Percentiles rank a stretch among this genome's conserved stretches.
These are phyloP conservation scores for Aphidius gifuensis DNA, from an alignment of 1,140 invertebrate species.

Conservation along the genomic window DNA sequence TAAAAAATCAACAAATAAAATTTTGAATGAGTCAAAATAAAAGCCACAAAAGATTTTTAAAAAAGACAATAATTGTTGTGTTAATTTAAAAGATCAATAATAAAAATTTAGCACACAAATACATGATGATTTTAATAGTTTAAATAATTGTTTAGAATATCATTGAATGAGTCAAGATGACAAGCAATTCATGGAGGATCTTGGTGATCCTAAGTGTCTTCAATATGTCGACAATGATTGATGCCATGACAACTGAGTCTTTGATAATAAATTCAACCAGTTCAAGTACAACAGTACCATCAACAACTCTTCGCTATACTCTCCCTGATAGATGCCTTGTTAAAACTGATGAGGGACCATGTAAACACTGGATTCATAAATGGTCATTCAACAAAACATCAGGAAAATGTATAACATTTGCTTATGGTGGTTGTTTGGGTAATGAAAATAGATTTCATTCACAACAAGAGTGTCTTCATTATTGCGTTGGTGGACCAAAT, in stretches of 20 bases:
- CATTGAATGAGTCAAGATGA: slow-evolving; percentile 48
- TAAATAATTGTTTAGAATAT: slow-evolving; percentile 17
- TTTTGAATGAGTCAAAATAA: too few species aligned
- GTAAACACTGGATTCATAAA: slow-evolving; percentile 66
- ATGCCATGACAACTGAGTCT: slow-evolving; percentile 35
- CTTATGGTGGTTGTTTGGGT: slow-evolving; percentile 75
- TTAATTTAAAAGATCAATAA: neutral
- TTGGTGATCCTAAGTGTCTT: slow-evolving; percentile 40
- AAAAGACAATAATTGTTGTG: neutral
- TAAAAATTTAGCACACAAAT: neutral
- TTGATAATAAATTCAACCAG: slow-evolving; percentile 26
- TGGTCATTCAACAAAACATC: slow-evolving; percentile 70
- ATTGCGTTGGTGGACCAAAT: slow-evolving; percentile 60
- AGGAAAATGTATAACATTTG: slow-evolving; percentile 67
- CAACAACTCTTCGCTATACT: slow-evolving; percentile 26
- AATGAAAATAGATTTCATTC: slow-evolving; percentile 77
- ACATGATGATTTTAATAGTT: too few species aligned
- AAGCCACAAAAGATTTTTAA: too few species aligned
- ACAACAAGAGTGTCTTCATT: slow-evolving; percentile 67
- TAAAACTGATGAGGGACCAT: slow-evolving; percentile 61
- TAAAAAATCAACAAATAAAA: neutral
- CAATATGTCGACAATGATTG: slow-evolving; percentile 28
- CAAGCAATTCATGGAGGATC: slow-evolving; percentile 37
- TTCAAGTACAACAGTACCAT: slow-evolving; percentile 14
- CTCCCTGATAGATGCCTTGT: slow-evolving; percentile 46